Percentiles rank a stretch among this genome's conserved stretches.
These are phyloP conservation scores for Paguma larvata DNA, from an alignment of 2,797 vertebrate genomes.

Conservation along the genomic window DNA sequence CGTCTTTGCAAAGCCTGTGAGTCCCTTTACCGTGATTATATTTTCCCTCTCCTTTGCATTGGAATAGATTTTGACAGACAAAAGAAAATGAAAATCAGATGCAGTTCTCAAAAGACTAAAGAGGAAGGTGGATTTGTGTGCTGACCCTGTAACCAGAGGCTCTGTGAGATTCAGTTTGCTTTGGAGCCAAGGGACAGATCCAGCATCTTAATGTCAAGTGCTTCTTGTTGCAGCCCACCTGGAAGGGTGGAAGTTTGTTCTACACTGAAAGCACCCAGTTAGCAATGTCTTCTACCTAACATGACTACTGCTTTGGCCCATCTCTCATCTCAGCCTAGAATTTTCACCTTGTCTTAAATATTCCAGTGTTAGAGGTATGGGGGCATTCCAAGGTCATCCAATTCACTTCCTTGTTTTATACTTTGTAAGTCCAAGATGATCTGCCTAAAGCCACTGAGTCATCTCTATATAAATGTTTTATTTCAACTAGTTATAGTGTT, in stretches of 20 bases:
- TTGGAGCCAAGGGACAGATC: conserved; percentile 43
- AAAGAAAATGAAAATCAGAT: conserved; percentile 82
- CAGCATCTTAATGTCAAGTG: neutral
- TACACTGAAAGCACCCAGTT: neutral
- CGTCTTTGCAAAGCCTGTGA: conserved; percentile 72
- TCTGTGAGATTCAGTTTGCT: conserved; percentile 66
- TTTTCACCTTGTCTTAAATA: neutral
- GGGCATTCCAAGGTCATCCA: neutral
- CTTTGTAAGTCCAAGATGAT: neutral
- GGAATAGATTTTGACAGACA: conserved; percentile 65
- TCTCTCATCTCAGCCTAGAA: neutral
- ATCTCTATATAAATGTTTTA: neutral
- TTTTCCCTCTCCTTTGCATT: conserved; percentile 66
- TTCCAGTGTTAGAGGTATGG: fast-evolving
- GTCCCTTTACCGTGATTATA: conserved; percentile 71
- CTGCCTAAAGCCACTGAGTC: neutral
- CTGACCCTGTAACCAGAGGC: neutral
- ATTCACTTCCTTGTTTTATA: neutral
- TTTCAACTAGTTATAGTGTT: neutral
- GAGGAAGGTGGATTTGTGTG: conserved; percentile 58
- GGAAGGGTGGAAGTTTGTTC: neutral
- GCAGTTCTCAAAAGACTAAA: conserved; percentile 66
- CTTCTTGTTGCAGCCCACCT: neutral
- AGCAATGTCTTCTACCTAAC: neutral
- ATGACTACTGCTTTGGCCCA: fast-evolving